Base-by-base conservation (phyloP, 2,113 vertebrate species). In the Mormyrus lacerda region DNA sequence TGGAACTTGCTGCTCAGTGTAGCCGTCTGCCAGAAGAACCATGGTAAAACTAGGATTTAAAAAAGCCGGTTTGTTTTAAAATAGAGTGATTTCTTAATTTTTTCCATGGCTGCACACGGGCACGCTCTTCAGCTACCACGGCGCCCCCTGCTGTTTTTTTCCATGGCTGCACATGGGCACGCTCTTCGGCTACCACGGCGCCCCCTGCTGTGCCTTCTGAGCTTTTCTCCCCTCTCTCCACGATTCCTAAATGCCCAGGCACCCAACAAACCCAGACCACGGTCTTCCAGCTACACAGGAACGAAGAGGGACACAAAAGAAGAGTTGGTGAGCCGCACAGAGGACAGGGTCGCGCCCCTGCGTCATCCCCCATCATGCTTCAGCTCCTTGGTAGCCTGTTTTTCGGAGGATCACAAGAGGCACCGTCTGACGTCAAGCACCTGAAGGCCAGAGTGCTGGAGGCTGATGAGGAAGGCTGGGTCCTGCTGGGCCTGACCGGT, bases 401-500 rank as follows among this genome's bases (percentile, higher is more conserved):
- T 92, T 99, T 99, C 93, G 97, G 97, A 0, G 94, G 94, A 17
- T 94, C 93, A 48, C 93, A 93, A 76, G 91, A 94, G 47, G 50
- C 90, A 0, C 73, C 93, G 0, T 93, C 96, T 90, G 95, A 95
- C 82, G 85, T 92, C 0, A 92, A 94, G 79, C 95, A 94, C 73
- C 94, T 95, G 9, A 95, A 92, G 90, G 93, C 96, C 92, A 95
- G 95, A 84, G 91, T 96, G 0, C 93, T 95, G 0, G 95, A 97
- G 65, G 96, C 93, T 42, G 95, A 97, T 87, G 98, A 98, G 69
- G 97, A 98, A 90, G 98, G 95, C 1, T 99, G 98, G 98, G 96
- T 98, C 39, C 96, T 99, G 85, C 97, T 99, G 91, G 96, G 94
- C 90, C 95, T 97, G 92, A 95, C 95, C 93, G 98, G 98, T 98